These are phyloP conservation scores for Parus major DNA, from an alignment of 2,113 vertebrate genomes.

Conservation along the genomic window DNA sequence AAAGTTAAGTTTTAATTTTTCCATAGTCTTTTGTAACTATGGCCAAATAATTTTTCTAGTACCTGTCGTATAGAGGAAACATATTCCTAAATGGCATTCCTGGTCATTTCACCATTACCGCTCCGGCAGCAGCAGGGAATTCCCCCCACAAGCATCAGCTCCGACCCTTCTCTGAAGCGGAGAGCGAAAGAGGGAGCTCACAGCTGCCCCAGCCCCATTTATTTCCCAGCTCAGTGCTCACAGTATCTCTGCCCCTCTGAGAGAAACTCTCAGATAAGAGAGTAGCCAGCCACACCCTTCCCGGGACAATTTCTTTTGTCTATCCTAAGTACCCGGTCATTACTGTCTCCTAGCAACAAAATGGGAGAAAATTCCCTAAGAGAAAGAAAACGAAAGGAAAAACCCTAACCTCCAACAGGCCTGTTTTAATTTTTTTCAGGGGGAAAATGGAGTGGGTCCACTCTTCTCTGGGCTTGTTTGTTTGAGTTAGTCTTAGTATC, in stretches of 20 bases:
- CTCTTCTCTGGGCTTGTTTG: neutral
- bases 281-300: no score
- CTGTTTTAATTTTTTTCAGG: neutral
- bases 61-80: neutral
- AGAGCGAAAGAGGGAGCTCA: no score
- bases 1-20: neutral
- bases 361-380: neutral
- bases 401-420: neutral
- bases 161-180: accelerated
- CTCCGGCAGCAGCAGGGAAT: accelerated
- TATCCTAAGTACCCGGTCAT: accelerated
- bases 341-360: neutral
- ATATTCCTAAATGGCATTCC: neutral
- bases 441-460: neutral
- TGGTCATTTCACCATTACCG: neutral
- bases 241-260: neutral
- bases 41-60: neutral
- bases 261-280: neutral
- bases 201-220: neutral
- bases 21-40: neutral
- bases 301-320: no score
- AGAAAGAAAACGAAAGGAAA: neutral
- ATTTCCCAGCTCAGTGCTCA: neutral
- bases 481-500: neutral
- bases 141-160: no score